phyloP scores from a whole-genome alignment of 2,888 invertebrate species.

The Deilephila porcellus region DNA sequence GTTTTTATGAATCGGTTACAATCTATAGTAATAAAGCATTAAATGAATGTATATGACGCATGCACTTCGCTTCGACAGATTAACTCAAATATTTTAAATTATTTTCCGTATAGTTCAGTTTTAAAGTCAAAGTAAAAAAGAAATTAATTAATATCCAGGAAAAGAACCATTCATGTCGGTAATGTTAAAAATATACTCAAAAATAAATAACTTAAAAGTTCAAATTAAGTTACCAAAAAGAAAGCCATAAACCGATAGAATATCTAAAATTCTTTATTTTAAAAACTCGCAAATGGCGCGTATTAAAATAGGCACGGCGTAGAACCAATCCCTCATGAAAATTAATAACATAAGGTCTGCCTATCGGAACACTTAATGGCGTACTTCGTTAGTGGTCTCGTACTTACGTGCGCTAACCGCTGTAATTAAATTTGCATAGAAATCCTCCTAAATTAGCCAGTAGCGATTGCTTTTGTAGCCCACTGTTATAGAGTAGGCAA shows the following conservation, averaged over 20 bases:
- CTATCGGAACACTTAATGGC: conserved; percentile 56
- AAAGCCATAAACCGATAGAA: not conserved
- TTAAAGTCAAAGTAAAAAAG: no score
- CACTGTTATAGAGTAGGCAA: conserved; percentile 40
- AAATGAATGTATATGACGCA: no score
- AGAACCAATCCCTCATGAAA: conserved; percentile 50
- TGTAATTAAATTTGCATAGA: conserved; percentile 77
- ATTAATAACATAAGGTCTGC: conserved; percentile 51
- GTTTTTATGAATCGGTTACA: not conserved
- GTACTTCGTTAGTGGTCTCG: conserved; percentile 65
- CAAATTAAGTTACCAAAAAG: not conserved
- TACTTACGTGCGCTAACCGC: conserved; percentile 51
- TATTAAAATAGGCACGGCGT: not conserved
- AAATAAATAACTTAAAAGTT: no score
- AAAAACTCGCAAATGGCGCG: conserved; percentile 2
- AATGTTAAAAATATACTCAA: no score
- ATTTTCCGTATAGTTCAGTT: no score
- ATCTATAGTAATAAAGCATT: no score
- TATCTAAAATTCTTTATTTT: not conserved
- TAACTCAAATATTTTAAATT: no score
- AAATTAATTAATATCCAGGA: no score
- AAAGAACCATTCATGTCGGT: no score
- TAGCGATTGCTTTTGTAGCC: conserved; percentile 41
- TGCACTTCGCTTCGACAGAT: no score
- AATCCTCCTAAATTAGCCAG: conserved; percentile 70